A percentile compares a stretch with the other conserved stretches of the same genome.
Evolutionary conservation across 1,140 invertebrate genomes (phyloP).

Genomic region (Drosophila sp.): DNA sequence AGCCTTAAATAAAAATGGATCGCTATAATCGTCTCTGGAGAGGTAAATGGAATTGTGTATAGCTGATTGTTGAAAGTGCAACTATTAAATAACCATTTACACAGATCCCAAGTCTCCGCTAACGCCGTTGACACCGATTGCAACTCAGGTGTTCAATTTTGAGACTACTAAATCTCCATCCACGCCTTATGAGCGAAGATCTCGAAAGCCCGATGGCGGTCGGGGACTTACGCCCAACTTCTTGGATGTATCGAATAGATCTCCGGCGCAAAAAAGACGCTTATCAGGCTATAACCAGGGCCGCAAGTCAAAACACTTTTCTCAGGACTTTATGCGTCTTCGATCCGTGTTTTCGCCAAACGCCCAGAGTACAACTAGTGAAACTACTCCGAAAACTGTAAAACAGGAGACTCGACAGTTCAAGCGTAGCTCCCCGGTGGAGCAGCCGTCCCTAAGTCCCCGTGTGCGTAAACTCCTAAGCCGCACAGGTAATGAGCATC

Average conservation of each 20-base stretch:
- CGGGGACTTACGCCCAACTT: constrained; percentile 10
- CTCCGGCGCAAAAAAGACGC: not conserved
- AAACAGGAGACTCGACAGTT: constrained; percentile 27
- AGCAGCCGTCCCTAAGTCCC: constrained; percentile 53
- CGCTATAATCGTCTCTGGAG: constrained; percentile 64
- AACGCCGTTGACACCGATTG: constrained; percentile 61
- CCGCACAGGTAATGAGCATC: constrained; percentile 59
- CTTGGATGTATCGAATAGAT: constrained; percentile 15
- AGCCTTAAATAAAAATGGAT: constrained; percentile 47
- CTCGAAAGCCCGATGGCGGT: not conserved
- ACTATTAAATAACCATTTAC: not conserved
- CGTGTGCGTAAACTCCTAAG: constrained; percentile 55
- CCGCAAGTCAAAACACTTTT: constrained; percentile 31
- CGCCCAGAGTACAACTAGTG: constrained; percentile 35
- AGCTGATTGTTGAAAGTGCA: not conserved
- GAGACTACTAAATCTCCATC: constrained; percentile 20
- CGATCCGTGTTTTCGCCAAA: constrained; percentile 64
- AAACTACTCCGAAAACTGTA: not conserved
- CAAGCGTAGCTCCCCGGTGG: constrained; percentile 60
- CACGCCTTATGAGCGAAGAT: constrained; percentile 14
- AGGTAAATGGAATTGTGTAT: constrained; percentile 34
- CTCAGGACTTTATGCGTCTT: constrained; percentile 53
- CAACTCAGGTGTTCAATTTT: constrained; percentile 51
- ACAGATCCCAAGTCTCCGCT: constrained; percentile 62
- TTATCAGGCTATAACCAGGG: not conserved